phyloP scores from a whole-genome alignment of 2,888 invertebrate species.

The Andrena praecox region DNA sequence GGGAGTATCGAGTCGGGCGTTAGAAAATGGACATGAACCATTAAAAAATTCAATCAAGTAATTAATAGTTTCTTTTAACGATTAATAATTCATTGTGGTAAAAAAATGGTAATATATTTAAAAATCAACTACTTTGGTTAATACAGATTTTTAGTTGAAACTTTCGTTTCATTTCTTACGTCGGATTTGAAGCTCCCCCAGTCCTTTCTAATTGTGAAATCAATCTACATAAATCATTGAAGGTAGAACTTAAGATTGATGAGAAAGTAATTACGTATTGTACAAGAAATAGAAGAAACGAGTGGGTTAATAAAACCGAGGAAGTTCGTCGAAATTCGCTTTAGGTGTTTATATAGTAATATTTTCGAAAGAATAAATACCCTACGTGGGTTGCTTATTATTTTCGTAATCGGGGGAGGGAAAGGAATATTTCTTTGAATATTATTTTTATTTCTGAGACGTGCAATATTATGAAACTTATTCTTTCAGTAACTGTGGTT shows the following conservation, averaged over 20 bases:
- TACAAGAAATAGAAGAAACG: neutral
- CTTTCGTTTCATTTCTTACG: neutral
- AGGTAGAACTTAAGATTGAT: neutral
- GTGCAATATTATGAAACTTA: neutral
- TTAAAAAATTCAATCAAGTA: neutral
- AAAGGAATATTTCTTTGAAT: neutral
- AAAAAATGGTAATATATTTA: neutral
- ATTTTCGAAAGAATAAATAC: neutral
- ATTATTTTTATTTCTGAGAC: neutral
- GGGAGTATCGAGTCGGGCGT: neutral
- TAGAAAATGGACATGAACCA: neutral
- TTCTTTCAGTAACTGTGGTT: neutral
- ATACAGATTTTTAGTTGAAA: neutral
- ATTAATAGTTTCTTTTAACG: neutral
- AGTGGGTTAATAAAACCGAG: neutral
- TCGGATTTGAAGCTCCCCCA: constrained; percentile 10
- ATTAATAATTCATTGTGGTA: neutral
- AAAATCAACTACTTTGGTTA: no score
- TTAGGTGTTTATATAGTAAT: neutral
- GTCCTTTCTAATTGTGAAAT: constrained; percentile 21
- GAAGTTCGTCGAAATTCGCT: neutral
- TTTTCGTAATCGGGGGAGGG: neutral
- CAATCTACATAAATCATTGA: constrained; percentile 15
- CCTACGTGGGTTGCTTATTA: neutral
- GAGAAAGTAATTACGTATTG: neutral